A percentile compares a stretch with the other conserved stretches of the same genome.
phyloP scores from a whole-genome alignment of 37 sponge, comb jelly and placozoan species.

The Petrosia ficiformis region DNA sequence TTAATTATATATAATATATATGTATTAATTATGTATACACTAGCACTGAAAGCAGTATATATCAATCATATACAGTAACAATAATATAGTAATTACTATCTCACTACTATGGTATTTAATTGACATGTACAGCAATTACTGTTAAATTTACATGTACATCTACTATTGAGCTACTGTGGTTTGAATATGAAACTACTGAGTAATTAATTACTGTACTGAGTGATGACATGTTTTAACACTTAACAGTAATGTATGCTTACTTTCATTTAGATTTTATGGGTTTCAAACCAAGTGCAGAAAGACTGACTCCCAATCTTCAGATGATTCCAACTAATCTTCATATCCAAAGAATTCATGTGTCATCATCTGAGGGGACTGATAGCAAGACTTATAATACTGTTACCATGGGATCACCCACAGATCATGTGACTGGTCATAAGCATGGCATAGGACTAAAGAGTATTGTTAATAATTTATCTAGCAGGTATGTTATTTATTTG shows the following conservation, averaged over 20 bases:
- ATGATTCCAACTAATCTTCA: slow-evolving; percentile 64
- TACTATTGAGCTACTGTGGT: too few relatives aligned
- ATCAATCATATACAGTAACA: too few relatives aligned
- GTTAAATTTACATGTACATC: not conserved
- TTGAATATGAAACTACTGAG: not conserved
- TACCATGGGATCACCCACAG: not conserved
- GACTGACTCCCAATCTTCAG: slow-evolving; percentile 16
- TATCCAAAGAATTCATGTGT: slow-evolving; percentile 50
- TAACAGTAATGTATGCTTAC: not conserved
- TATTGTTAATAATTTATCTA: too few relatives aligned
- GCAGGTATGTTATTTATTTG: too few relatives aligned
- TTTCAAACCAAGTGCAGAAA: slow-evolving; percentile 34
- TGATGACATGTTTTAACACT: not conserved
- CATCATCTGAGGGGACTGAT: not conserved
- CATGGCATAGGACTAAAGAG: not conserved
- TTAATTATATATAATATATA: too few relatives aligned
- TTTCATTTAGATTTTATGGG: not conserved
- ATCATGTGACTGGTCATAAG: not conserved
- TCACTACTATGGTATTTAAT: too few relatives aligned
- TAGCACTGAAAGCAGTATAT: too few relatives aligned
- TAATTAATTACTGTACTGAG: too few relatives aligned
- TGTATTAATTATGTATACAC: too few relatives aligned
- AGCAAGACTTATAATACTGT: not conserved
- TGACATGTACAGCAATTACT: not conserved
- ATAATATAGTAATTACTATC: too few relatives aligned